phyloP scores from a whole-genome alignment of 2,797 vertebrate species.

The Bovichtus diacanthus region DNA sequence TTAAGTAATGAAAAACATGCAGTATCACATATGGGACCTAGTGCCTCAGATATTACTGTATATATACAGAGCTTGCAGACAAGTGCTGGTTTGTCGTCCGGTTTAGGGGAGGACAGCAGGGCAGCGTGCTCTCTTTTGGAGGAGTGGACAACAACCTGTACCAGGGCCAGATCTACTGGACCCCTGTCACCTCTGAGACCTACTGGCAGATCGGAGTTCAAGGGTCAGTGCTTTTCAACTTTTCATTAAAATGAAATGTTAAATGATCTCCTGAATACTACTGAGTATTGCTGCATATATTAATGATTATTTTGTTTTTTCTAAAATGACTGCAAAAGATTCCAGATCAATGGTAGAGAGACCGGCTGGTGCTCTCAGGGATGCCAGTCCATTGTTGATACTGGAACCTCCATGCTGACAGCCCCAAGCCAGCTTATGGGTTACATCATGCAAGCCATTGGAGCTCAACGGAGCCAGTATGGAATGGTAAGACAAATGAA shows the following conservation, averaged over 20 bases:
- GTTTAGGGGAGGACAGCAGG: conserved; percentile 68
- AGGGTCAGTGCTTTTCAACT: conserved; percentile 73
- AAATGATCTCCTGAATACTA: neutral
- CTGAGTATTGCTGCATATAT: neutral
- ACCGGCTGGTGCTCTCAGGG: conserved; percentile 81
- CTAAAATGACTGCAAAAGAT: conserved; percentile 48
- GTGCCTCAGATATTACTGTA: neutral
- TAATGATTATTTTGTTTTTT: neutral
- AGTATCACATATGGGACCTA: neutral
- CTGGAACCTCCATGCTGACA: conserved; percentile 83
- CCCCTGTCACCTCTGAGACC: conserved; percentile 80
- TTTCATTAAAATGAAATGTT: neutral
- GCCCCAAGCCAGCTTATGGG: conserved; percentile 73
- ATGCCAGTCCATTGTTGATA: conserved; percentile 88
- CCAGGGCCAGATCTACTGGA: conserved; percentile 83
- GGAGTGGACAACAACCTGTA: conserved; percentile 76
- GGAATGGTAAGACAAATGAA: conserved; percentile 43
- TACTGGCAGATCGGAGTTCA: conserved; percentile 87
- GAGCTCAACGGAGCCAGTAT: conserved; percentile 76
- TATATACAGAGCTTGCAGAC: neutral
- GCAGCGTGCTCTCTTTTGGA: conserved; percentile 85
- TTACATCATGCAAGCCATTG: conserved; percentile 72
- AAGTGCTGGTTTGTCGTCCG: conserved; percentile 22
- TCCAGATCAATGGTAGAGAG: conserved; percentile 69
- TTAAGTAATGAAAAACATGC: neutral